Evolutionary conservation across 2,888 invertebrate genomes (phyloP).

Genomic region (Scaeva pyrastri): DNA sequence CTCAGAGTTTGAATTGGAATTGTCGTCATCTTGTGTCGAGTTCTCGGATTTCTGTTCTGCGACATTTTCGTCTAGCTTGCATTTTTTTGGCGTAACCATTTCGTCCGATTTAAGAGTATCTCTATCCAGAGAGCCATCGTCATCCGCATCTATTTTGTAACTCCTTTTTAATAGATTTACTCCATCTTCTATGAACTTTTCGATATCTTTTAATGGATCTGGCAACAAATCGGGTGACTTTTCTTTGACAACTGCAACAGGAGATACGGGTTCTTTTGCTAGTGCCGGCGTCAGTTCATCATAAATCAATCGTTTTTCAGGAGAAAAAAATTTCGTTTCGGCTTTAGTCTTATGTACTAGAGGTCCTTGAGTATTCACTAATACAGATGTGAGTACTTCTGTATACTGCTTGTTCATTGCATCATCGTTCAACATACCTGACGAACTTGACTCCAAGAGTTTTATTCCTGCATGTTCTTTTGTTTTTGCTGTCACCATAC

Average conservation of each 20-base stretch:
- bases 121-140: constrained; percentile 51
- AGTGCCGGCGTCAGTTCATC: not conserved
- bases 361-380: not conserved
- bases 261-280: not conserved
- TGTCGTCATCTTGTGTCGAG: constrained; percentile 70
- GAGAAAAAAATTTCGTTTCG: constrained; percentile 56
- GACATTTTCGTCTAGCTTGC: constrained; percentile 55
- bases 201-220: constrained; percentile 81
- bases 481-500: not conserved
- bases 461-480: constrained; percentile 18
- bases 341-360: constrained; percentile 45
- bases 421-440: not conserved
- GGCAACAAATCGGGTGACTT: constrained; percentile 71
- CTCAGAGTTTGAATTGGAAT: constrained; percentile 69
- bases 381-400: not conserved
- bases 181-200: constrained; percentile 82
- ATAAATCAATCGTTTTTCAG: not conserved
- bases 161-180: constrained; percentile 81
- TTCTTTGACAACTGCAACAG: constrained; percentile 68
- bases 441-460: not conserved
- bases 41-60: constrained; percentile 33
- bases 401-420: not conserved
- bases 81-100: constrained; percentile 49
- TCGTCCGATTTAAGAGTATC: constrained; percentile 49
- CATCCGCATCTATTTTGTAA: constrained; percentile 80